Evolutionary conservation across 2,797 vertebrate species (phyloP).

Genomic region (Thunnus albacares): DNA sequence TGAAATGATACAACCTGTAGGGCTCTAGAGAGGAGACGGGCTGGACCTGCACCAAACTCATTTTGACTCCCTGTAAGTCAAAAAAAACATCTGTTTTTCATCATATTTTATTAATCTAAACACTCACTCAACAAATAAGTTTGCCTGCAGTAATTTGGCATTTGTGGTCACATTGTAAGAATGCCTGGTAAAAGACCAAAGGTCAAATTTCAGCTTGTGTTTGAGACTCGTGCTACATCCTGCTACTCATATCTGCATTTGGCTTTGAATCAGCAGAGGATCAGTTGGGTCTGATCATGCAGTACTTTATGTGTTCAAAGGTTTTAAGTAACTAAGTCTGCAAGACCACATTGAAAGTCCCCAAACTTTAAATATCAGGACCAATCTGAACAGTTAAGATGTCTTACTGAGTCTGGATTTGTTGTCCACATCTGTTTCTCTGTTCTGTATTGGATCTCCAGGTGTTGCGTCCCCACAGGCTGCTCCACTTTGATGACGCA

Average conservation of each 20-base stretch:
- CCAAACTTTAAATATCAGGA: neutral
- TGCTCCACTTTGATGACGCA: slow-evolving; percentile 81
- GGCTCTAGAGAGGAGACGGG: slow-evolving; percentile 85
- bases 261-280: slow-evolving; percentile 54
- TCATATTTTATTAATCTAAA: neutral
- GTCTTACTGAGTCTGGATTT: slow-evolving; percentile 61
- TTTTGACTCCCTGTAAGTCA: slow-evolving; percentile 47
- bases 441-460: slow-evolving; percentile 83
- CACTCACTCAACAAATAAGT: neutral
- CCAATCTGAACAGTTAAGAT: neutral
- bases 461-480: slow-evolving; percentile 45
- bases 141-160: neutral
- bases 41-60: slow-evolving; percentile 1
- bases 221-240: neutral
- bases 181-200: neutral
- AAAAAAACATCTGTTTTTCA: slow-evolving; percentile 2
- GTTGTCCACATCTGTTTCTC: slow-evolving; percentile 53
- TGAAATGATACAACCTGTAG: slow-evolving; percentile 87
- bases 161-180: neutral
- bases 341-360: slow-evolving; percentile 7
- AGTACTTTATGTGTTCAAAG: slow-evolving; percentile 11
- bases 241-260: slow-evolving; percentile 50
- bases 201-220: slow-evolving; percentile 26
- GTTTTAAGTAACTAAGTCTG: neutral
- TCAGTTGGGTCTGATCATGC: neutral